Percentiles rank a stretch among this genome's conserved stretches.
Conservation (phyloP, 2,888 invertebrate species). For the Pedicia rivosa region DNA sequence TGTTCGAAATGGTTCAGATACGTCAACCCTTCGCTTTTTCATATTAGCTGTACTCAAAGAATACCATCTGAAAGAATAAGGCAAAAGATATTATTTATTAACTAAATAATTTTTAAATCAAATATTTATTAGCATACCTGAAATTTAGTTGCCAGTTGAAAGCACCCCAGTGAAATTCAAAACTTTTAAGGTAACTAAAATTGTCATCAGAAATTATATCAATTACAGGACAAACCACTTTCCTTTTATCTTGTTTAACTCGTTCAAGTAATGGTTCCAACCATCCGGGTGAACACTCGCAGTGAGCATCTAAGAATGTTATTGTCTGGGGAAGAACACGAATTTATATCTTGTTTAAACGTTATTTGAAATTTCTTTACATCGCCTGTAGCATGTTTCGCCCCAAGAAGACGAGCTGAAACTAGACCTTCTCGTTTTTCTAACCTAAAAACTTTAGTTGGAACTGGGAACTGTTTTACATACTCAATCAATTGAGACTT, state of each 20-base stretch:
- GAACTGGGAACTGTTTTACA: constrained; percentile 41
- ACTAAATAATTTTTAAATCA: neutral
- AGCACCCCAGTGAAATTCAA: constrained; percentile 91
- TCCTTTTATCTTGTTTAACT: constrained; percentile 23
- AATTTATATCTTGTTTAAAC: neutral
- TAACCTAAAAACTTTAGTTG: constrained; percentile 48
- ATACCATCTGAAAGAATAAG: constrained; percentile 39
- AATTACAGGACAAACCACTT: constrained; percentile 57
- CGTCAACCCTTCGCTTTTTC: constrained; percentile 48
- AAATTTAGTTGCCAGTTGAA: constrained; percentile 97
- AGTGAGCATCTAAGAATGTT: constrained; percentile 96
- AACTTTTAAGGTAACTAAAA: constrained; percentile 81
- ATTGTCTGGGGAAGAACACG: constrained; percentile 26
- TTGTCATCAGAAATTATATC: constrained; percentile 93
- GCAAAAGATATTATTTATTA: neutral
- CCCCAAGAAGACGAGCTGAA: constrained; percentile 66
- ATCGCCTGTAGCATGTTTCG: constrained; percentile 50
- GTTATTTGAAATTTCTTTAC: constrained; percentile 17
- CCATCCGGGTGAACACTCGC: constrained; percentile 79
- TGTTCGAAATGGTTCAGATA: constrained; percentile 60
- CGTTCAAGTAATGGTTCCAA: constrained; percentile 55
- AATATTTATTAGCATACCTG: constrained; percentile 17
- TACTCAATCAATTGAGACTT: constrained; percentile 49
- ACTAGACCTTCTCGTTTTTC: constrained; percentile 58
- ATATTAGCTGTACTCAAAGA: constrained; percentile 42